These are phyloP conservation scores for Cantharis nigra DNA, from an alignment of 2,888 invertebrate genomes.

Conservation along the genomic window DNA sequence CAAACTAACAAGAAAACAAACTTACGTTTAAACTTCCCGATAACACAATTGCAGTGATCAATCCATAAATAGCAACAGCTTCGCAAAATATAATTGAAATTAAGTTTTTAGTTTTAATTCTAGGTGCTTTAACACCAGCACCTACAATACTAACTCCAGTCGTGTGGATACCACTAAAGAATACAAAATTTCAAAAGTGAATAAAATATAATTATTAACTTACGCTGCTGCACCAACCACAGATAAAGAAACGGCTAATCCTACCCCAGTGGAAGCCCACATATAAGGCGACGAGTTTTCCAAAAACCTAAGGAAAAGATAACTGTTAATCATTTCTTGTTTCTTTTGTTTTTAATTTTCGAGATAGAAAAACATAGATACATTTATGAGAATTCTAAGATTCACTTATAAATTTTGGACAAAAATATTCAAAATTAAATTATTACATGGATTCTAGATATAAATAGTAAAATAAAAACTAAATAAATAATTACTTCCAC, in stretches of 20 bases:
- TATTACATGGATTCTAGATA: too few relatives aligned
- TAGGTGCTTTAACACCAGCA: slow-evolving; percentile 96
- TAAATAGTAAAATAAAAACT: too few relatives aligned
- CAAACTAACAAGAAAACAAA: background rate
- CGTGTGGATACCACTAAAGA: slow-evolving; percentile 87
- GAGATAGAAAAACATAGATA: too few relatives aligned
- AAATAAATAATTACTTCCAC: too few relatives aligned
- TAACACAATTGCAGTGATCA: slow-evolving; percentile 97
- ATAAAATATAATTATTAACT: slow-evolving; percentile 43
- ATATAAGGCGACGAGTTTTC: slow-evolving; percentile 90
- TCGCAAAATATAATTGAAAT: slow-evolving; percentile 99
- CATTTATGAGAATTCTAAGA: too few relatives aligned
- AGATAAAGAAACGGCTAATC: slow-evolving; percentile 89
- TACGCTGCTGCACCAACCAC: slow-evolving; percentile 96
- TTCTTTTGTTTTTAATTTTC: too few relatives aligned
- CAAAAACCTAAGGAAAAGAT: slow-evolving; percentile 69
- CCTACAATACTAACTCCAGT: slow-evolving; percentile 96
- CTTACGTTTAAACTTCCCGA: slow-evolving; percentile 75
- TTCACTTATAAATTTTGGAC: too few relatives aligned
- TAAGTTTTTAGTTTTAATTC: slow-evolving; percentile 98
- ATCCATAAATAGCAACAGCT: slow-evolving; percentile 98
- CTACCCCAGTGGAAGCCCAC: slow-evolving; percentile 94
- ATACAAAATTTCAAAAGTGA: background rate
- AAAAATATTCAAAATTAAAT: too few relatives aligned
- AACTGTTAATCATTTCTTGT: background rate